Evolutionary conservation across 2,888 invertebrate genomes (phyloP), one percentile per base, ranked within the genome.

Genomic region (Drosophila koepferae): DNA sequence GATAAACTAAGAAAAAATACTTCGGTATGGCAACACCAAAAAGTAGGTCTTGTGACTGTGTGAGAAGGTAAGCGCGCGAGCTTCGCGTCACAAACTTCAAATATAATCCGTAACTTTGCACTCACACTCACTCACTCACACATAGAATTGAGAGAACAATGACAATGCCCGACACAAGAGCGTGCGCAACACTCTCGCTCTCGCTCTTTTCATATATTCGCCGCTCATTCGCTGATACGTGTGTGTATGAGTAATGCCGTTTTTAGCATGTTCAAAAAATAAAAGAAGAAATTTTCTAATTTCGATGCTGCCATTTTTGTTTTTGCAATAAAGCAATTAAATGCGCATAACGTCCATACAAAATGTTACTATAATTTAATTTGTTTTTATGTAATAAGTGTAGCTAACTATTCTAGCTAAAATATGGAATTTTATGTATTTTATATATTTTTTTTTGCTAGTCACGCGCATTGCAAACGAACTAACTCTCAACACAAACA

Each of bases 211-310:
- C 40, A 49, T 63, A 74, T 74, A 59, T 66, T 60, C 60, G 38
- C 48, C 66, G 55, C 75, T 70, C 70, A 51, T 61, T 51, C 53
- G 49, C 55, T 51, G 46, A 18, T 70, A 70, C 63, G 60, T 72
- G 62, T 72, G 51, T 80, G 79, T 76, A 72, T 86, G 89, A 89
- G 89, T 83, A 88, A 86, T 86, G 87, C 87, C 83, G 82, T 82
- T 82, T 84, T 87, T 85, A 82, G 80, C 82, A 86, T 75, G 82
- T 58, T 72, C 58, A 71, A 78, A 78, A 62, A 80, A 77, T 51
- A 79, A 63, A 70, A 49, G 38, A 61, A 79, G 75, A 75, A 72
- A 78, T 77, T 85, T 81, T 82, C 72, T 78, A 72, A 74, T 59
- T 83, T 86, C 63, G 69, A 74, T 70, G 68, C 81, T 77, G 81